Percentiles rank a stretch among this genome's conserved stretches.
These are phyloP conservation scores for Netelia fuscicornis DNA, from an alignment of 2,888 invertebrate genomes.

Conservation along the genomic window DNA sequence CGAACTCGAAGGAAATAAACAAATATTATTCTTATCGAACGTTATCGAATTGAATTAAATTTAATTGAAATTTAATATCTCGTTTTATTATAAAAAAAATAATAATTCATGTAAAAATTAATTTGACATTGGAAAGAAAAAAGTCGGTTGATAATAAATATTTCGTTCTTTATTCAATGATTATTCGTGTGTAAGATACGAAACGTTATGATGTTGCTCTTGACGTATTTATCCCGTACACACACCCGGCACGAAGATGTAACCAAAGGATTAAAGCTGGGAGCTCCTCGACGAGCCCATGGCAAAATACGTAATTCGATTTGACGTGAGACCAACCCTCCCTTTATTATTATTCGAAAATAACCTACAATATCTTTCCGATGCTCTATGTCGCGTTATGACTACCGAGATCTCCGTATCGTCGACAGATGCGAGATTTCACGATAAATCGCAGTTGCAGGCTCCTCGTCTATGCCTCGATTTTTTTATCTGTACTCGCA, in stretches of 20 bases:
- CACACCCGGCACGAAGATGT: conserved; percentile 44
- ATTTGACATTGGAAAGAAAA: background rate
- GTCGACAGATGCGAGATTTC: conserved; percentile 78
- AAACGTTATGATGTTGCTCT: conserved; percentile 9
- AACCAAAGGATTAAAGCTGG: conserved; percentile 56
- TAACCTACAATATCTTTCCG: conserved; percentile 62
- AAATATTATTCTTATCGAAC: background rate
- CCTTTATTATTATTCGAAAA: conserved; percentile 66
- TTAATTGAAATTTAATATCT: too few species aligned
- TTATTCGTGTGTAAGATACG: conserved; percentile 14
- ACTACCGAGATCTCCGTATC: conserved; percentile 56
- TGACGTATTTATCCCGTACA: conserved; percentile 25
- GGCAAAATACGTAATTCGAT: conserved; percentile 75
- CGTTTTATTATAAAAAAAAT: too few species aligned
- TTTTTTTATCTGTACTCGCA: background rate
- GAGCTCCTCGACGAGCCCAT: conserved; percentile 30
- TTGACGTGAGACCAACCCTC: conserved; percentile 76
- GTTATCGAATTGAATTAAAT: background rate
- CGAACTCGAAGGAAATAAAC: too few species aligned
- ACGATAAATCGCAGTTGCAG: conserved; percentile 72
- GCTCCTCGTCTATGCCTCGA: conserved; percentile 19
- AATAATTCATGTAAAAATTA: too few species aligned
- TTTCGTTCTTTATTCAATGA: background rate
- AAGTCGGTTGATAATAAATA: conserved; percentile 7
- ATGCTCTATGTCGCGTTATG: conserved; percentile 34